A percentile compares a stretch with the other conserved stretches of the same genome.
phyloP scores from a whole-genome alignment of 1,140 invertebrate species.

The Solenopsis fugax region DNA sequence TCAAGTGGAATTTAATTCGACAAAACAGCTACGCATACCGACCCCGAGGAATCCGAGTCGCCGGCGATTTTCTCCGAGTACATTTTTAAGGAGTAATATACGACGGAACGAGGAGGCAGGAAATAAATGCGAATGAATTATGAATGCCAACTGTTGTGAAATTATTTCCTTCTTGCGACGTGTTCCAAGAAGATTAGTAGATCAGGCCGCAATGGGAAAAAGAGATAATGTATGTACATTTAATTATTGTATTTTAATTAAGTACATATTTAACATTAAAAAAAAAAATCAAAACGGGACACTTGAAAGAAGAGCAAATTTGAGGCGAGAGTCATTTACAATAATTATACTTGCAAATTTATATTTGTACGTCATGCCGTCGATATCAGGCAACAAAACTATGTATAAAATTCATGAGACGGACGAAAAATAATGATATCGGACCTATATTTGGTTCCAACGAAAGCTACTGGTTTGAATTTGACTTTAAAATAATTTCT shows the following conservation, averaged over 20 bases:
- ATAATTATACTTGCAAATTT: background rate
- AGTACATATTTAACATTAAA: background rate
- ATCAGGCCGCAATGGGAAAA: background rate
- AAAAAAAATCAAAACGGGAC: background rate
- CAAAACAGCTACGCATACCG: conserved; percentile 63
- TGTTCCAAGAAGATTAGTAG: conserved; percentile 20
- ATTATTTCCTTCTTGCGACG: conserved; percentile 46
- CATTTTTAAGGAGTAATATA: conserved; percentile 65
- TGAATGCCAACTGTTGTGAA: conserved; percentile 45
- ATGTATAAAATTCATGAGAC: conserved; percentile 31
- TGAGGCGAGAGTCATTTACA: background rate
- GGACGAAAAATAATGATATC: conserved; percentile 48
- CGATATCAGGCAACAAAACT: background rate
- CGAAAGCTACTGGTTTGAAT: conserved; percentile 25
- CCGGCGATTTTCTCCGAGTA: conserved; percentile 47
- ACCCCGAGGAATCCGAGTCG: conserved; percentile 42
- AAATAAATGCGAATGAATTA: conserved; percentile 52
- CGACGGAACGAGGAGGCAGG: background rate
- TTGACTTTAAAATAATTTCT: conserved; percentile 66
- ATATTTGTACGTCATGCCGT: background rate
- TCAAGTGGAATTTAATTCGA: conserved; percentile 64
- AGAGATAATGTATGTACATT: background rate
- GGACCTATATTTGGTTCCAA: conserved; percentile 1
- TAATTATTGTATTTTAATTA: background rate
- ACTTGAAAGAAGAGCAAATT: background rate